Evolutionary conservation across 2,797 vertebrate species (phyloP).

Genomic region (Poliocrania exsul): DNA sequence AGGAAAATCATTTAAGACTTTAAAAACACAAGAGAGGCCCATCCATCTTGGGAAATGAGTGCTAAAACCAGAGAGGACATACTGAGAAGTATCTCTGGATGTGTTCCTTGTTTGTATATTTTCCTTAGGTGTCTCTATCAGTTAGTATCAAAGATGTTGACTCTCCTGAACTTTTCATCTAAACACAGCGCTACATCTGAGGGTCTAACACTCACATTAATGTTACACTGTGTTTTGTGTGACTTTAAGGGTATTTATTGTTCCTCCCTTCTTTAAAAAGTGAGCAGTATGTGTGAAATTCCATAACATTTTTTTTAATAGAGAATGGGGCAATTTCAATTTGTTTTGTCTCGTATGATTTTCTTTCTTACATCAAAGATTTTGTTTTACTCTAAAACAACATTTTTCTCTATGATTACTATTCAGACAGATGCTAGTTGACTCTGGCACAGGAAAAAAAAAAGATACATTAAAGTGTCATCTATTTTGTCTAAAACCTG

Average conservation of each 20-base stretch:
- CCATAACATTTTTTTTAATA: background rate
- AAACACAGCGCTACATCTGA: background rate
- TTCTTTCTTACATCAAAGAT: background rate
- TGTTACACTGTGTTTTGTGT: background rate
- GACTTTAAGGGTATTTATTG: background rate
- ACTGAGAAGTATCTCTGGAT: background rate
- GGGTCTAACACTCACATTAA: background rate
- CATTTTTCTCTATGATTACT: conserved; percentile 14
- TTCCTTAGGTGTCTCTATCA: background rate
- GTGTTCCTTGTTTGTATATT: background rate
- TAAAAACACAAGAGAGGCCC: background rate
- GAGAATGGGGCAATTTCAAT: background rate
- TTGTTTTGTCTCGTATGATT: background rate
- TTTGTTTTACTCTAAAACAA: conserved; percentile 19
- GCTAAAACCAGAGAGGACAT: background rate
- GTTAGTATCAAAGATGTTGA: background rate
- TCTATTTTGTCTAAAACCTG: conserved; percentile 51
- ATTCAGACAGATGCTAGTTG: background rate
- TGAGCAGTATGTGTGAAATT: background rate
- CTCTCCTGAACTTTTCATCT: background rate
- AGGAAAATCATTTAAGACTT: background rate
- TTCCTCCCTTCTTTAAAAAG: background rate
- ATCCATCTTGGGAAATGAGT: background rate
- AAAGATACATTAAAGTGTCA: conserved; percentile 2
- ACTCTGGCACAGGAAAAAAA: background rate